A percentile compares a stretch with the other conserved stretches of the same genome.
phyloP scores from a whole-genome alignment of 2,888 invertebrate species.

The Thyatira batis region DNA sequence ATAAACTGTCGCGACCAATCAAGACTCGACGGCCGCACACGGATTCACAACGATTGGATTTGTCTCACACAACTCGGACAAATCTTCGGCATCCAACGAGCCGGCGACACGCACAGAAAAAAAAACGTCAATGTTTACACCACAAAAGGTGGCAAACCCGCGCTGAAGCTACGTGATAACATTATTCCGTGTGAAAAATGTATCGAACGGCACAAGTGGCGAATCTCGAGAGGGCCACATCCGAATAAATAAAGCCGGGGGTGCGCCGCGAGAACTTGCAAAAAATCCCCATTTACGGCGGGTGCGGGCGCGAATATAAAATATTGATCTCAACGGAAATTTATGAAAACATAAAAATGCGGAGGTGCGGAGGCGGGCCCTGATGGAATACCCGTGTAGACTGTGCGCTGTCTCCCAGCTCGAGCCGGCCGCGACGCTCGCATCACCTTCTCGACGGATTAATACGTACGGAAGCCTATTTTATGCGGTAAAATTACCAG shows the following conservation, averaged over 20 bases:
- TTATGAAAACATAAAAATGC: slow-evolving; percentile 79
- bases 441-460: slow-evolving; percentile 38
- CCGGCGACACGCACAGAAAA: slow-evolving; percentile 15
- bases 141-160: slow-evolving; percentile 37
- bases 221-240: slow-evolving; percentile 61
- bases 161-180: slow-evolving; percentile 61
- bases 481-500: slow-evolving; percentile 30
- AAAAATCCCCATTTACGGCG: slow-evolving; percentile 60
- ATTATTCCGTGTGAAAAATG: slow-evolving; percentile 69
- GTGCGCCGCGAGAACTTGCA: slow-evolving; percentile 54
- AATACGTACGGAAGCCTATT: slow-evolving; percentile 36
- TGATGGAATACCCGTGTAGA: slow-evolving; percentile 67
- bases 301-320: slow-evolving; percentile 70
- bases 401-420: slow-evolving; percentile 33
- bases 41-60: slow-evolving; percentile 41
- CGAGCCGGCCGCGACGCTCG: slow-evolving; percentile 26
- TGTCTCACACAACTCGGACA: slow-evolving; percentile 21
- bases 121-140: slow-evolving; percentile 34
- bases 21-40: slow-evolving; percentile 30
- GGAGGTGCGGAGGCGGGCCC: slow-evolving; percentile 59
- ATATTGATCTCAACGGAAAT: slow-evolving; percentile 77
- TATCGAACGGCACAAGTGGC: slow-evolving; percentile 69
- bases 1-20: slow-evolving; percentile 57
- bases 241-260: slow-evolving; percentile 61
- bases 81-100: not conserved